Base-by-base conservation (phyloP, 2,888 invertebrate genomes). In the Coelopa pilipes region DNA sequence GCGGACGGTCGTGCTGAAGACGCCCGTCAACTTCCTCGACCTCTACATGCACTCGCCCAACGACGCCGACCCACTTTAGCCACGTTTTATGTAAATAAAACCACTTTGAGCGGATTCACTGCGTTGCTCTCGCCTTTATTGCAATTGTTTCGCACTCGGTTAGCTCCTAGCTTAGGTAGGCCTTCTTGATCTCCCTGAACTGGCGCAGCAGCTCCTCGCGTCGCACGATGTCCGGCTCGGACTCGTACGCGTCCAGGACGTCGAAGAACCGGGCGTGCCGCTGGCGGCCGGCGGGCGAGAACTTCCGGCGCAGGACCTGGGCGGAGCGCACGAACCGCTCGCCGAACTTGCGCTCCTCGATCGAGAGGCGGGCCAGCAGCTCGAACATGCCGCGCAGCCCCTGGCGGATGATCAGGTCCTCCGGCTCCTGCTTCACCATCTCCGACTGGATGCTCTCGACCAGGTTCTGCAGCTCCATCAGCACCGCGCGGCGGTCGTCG, bases 361-460 rank as follows among this genome's bases (percentile, higher is more conserved):
- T 79, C 13, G 79, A 78, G 0, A 78, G 59, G n/a, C 79, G 77
- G 0, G 78, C 79, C 77, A 79, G 57, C 47, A 79, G 50, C 47
- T 79, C 79, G 24, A 79, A 79, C 75, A 76, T 79, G 47, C 78
- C 78, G 65, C 75, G 57, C 10, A 79, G 60, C 1, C 79, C 77
- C n/a, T 75, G 74, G 1, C 76, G 34, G 19, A 79, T 70, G n/a
- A 77, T 78, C 4, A 79, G 50, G 49, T 79, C 79, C 13, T 79
- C 79, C 63, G 45, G 69, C 63, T 79, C 79, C 46, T 79, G 75
- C 50, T 79, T 76, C 5, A 75, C 77, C 74, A 79, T 72, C n/a
- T 78, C 79, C 9, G 74, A 46, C 21, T 78, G 76, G n/a, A 79
- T 79, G 17, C 77, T 75, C 34, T 77, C 73, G 34, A 79, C 75